phyloP scores from a whole-genome alignment of 1,140 invertebrate genomes.

The Cydia splendana region DNA sequence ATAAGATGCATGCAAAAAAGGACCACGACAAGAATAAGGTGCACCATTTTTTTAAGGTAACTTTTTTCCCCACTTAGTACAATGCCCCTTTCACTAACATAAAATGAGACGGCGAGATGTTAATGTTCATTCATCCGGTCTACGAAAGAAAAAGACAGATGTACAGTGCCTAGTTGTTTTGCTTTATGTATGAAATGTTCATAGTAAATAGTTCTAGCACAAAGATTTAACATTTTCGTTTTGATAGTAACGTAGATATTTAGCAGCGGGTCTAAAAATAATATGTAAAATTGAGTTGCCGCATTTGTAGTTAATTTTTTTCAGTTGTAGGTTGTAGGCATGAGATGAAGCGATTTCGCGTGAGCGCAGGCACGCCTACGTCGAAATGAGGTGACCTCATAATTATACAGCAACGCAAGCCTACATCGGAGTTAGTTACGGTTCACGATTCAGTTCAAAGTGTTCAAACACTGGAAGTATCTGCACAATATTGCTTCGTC shows the following conservation, averaged over 20 bases:
- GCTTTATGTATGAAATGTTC: slow-evolving; percentile 9
- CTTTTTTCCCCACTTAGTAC: slow-evolving; percentile 41
- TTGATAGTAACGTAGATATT: background rate
- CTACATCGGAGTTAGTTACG: slow-evolving; percentile 23
- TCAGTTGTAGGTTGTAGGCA: slow-evolving; percentile 18
- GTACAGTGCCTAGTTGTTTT: background rate
- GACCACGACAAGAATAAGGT: background rate
- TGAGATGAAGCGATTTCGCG: slow-evolving; percentile 28
- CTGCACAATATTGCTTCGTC: slow-evolving; percentile 4
- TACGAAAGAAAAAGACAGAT: slow-evolving; percentile 37
- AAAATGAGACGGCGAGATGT: slow-evolving; percentile 43
- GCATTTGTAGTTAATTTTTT: background rate
- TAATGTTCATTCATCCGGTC: slow-evolving; percentile 38
- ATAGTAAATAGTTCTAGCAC: background rate
- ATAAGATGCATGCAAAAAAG: background rate
- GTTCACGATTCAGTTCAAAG: slow-evolving; percentile 23
- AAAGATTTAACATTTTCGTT: background rate
- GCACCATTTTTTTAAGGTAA: background rate
- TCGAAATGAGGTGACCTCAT: slow-evolving; percentile 31
- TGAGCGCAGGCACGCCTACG: slow-evolving; percentile 26
- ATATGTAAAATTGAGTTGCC: background rate
- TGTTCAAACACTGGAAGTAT: slow-evolving; percentile 21
- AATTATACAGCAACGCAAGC: slow-evolving; percentile 26
- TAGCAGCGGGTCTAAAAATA: background rate
- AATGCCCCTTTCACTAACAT: slow-evolving; percentile 58